Conservation (phyloP, 2,113 vertebrate genomes). For the Mixornis gularis region DNA sequence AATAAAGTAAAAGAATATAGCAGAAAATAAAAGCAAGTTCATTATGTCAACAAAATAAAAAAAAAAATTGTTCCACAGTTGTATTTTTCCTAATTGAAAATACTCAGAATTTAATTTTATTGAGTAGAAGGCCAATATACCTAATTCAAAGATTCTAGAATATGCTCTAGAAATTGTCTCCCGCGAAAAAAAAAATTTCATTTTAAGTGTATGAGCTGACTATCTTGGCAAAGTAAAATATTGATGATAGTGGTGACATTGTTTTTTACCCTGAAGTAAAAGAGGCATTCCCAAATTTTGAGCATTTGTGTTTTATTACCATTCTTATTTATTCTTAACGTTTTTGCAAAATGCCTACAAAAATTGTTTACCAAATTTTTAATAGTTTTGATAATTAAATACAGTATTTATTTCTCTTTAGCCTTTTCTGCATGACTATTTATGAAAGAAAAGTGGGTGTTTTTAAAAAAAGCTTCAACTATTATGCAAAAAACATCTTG, state of each 20-base stretch:
- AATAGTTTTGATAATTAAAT: neutral
- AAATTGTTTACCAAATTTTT: neutral
- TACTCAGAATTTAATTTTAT: neutral
- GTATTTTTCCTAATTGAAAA: neutral
- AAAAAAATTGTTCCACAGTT: neutral
- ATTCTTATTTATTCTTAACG: neutral
- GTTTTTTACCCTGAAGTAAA: neutral
- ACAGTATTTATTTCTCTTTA: neutral
- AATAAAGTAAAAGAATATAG: neutral
- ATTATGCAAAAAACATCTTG: constrained; percentile 53
- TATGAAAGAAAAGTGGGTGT: neutral
- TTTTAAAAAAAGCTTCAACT: neutral
- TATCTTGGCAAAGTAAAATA: neutral
- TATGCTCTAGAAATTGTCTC: neutral
- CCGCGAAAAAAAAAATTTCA: accelerated
- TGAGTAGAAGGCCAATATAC: neutral
- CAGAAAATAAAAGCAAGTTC: neutral
- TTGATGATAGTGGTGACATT: neutral
- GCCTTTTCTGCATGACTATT: neutral
- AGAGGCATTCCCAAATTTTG: neutral
- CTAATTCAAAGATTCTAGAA: neutral
- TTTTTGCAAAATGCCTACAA: neutral
- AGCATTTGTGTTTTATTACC: neutral
- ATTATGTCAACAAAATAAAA: neutral
- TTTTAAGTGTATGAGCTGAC: neutral